Base-by-base conservation (phyloP, 2,797 vertebrate genomes). In the Heteromormyrus szaboi region DNA sequence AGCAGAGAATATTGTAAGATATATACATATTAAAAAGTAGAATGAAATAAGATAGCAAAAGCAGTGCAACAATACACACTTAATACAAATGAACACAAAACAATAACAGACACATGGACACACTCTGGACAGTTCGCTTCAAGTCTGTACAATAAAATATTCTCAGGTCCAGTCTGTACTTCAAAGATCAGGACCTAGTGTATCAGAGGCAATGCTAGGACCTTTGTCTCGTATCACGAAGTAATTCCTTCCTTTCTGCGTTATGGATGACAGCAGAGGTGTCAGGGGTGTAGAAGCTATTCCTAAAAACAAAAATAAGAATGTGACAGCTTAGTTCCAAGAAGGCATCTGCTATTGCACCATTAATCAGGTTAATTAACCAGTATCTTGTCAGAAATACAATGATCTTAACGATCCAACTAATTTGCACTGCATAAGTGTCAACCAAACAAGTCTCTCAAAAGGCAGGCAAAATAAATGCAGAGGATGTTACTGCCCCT, bases 141-240 rank as follows among this genome's bases (percentile, higher is more conserved):
- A 53, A 86, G 85, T 56, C 50, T 17, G 59, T 46, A 44, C 19
- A 62, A 87, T 62, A 62, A 65, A 68, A 87, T 7, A 41, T 48
- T n/a, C 68, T 68, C 19, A 48, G 44, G 51, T 22, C 11, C 85
- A 86, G 29, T 86, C 51, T 46, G 76, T 1, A 11, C 14, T 17
- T 95, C 86, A 94, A 48, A 89, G 89, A 88, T 90, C 94, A 56
- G 91, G 90, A 90, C 90, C 92, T 65, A 86, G 86, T 68, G 90
- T 92, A 88, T 91, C 93, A 90, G 90, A 89, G 11, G 92, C 48
- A 54, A 88, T 29, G 12, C 89, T 72, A 53, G 89, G 29, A 89
- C 93, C 94, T 91, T 96, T 98, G 86, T 99, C 98, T 91, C 93
- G 96, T 91, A 99, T 96, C 92, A 96, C 96, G 94, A 99, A 99